Conservation (phyloP, 2,888 invertebrate genomes). For the Thalpophila matura region DNA sequence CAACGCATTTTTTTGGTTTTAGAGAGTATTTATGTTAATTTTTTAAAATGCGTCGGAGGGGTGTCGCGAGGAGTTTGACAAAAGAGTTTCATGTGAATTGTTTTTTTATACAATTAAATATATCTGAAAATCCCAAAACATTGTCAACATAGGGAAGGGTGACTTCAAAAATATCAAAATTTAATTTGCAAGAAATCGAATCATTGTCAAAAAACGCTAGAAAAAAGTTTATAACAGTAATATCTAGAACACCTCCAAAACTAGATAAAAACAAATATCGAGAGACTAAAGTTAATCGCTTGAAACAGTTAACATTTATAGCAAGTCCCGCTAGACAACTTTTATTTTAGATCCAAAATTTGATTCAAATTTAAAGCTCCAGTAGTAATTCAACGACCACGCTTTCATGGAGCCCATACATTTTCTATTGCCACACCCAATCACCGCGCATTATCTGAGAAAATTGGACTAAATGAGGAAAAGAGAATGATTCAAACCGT, state of each 20-base stretch:
- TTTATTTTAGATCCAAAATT: constrained; percentile 35
- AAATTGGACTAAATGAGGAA: not conserved
- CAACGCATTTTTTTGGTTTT: no score
- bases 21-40: no score
- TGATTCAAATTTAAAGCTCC: constrained; percentile 24
- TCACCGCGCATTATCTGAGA: not conserved
- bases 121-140: no score
- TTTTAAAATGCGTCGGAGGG: no score
- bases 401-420: not conserved
- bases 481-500: not conserved
- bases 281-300: not conserved
- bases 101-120: no score
- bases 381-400: not conserved
- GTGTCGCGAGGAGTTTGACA: no score
- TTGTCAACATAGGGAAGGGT: no score
- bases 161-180: not conserved
- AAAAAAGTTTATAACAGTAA: not conserved
- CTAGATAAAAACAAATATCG: constrained; percentile 18
- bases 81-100: no score
- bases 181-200: not conserved
- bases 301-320: constrained; percentile 49
- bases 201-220: not conserved
- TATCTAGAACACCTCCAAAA: constrained; percentile 30
- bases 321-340: constrained; percentile 40
- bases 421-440: not conserved